A percentile compares a stretch with the other conserved stretches of the same genome.
Evolutionary conservation across 2,888 invertebrate genomes (phyloP).

Genomic region (Clusia tigrina): DNA sequence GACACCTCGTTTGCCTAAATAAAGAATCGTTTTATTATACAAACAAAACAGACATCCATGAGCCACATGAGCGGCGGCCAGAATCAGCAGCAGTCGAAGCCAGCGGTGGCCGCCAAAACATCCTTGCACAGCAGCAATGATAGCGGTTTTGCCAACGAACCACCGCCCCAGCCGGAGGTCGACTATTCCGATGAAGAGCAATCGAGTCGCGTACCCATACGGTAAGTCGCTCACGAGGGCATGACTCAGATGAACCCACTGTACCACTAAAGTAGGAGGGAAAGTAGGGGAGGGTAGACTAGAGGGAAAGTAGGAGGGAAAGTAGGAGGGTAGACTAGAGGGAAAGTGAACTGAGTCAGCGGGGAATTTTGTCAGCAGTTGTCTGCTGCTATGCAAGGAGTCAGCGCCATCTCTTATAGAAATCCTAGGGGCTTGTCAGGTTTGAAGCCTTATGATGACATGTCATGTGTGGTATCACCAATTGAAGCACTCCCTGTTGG

Average conservation of each 20-base stretch:
- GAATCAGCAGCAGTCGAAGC: conserved; percentile 46
- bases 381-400: too few species aligned
- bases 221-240: conserved; percentile 57
- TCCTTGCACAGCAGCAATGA: conserved; percentile 91
- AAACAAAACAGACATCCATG: conserved; percentile 36
- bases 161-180: conserved; percentile 85
- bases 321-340: too few species aligned
- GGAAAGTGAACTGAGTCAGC: too few species aligned
- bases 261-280: not conserved
- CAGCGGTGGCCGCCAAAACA: conserved; percentile 71
- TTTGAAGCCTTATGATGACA: too few species aligned
- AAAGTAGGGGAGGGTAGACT: conserved; percentile 8
- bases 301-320: not conserved
- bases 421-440: too few species aligned
- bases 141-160: conserved; percentile 90
- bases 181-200: conserved; percentile 92
- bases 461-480: too few species aligned
- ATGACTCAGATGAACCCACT: too few species aligned
- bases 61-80: conserved; percentile 36
- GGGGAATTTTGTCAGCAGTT: too few species aligned
- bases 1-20: too few species aligned
- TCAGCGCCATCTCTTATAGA: too few species aligned
- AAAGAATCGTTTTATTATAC: conserved; percentile 29
- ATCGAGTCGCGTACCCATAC: conserved; percentile 68
- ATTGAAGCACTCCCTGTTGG: too few species aligned